Evolutionary conservation across 2,113 vertebrate genomes (phyloP), one percentile per base, ranked within the genome.

Genomic region (Gambusia affinis): DNA sequence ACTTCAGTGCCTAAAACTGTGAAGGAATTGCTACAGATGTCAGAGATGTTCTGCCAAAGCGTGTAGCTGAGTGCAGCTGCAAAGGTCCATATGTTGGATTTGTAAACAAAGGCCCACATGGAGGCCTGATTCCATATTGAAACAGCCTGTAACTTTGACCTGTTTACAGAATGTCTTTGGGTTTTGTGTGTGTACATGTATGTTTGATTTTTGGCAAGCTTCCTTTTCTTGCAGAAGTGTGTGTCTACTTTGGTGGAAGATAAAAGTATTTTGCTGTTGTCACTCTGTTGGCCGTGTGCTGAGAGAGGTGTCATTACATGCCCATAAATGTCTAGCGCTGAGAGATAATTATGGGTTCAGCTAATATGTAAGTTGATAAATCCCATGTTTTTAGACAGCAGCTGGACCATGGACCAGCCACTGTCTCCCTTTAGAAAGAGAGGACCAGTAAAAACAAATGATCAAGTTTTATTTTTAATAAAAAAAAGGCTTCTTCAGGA

Each of bases 61-160:
- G 73, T 80, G 78, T 54, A 64, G 62, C 44, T 33, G 72, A 78
- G 67, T 39, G n/a, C 70, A 80, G 81, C 73, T 79, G 63, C 66
- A 75, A 63, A 51, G 44, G 39, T 60, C 60, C 67, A 60, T 44
- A 17, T 78, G 68, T 75, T 70, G 57, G 35, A 69, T 84, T 72
- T 77, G 78, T 81, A 75, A 78, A 80, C 79, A 72, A 72, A 67
- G 39, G 44, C 14, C 64, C 24, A 70, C 2, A 24, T 66, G 31
- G 68, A 69, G 67, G 0, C 2, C 39, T 42, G 39, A 61, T 69
- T 72, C 75, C 81, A 51, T 39, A n/a, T 67, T 67, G 12, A 60
- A 85, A 83, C 76, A 84, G 60, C 77, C 35, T 63, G 17, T 29
- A 82, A 72, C 70, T 84, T 77, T 90, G 75, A 85, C 76, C 77